Conservation (phyloP, 2,797 vertebrate species). For the Rallus crepitans region DNA sequence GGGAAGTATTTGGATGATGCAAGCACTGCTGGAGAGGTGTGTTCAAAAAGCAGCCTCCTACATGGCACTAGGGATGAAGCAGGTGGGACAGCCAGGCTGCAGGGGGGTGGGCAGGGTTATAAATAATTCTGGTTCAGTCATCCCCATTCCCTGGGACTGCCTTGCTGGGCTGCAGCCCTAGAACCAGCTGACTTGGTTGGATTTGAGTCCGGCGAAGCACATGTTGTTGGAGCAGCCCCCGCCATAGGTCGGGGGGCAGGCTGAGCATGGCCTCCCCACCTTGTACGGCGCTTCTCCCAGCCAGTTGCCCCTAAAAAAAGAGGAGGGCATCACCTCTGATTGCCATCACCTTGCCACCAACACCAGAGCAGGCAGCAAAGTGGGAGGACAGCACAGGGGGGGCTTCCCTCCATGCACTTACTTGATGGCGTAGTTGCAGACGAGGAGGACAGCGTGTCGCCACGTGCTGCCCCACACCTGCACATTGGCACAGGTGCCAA, state of each 20-base stretch:
- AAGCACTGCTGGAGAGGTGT: neutral
- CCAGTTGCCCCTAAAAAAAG: slow-evolving; percentile 89
- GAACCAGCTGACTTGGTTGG: slow-evolving; percentile 78
- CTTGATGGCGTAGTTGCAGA: slow-evolving; percentile 95
- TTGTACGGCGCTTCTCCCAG: slow-evolving; percentile 89
- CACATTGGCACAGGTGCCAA: slow-evolving; percentile 85
- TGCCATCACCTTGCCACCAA: fast-evolving
- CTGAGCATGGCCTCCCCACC: slow-evolving; percentile 85
- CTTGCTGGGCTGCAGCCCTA: neutral
- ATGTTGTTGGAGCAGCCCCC: slow-evolving; percentile 87
- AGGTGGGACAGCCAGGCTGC: neutral
- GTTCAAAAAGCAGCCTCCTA: slow-evolving; percentile 19
- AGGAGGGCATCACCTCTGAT: neutral
- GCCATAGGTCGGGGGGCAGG: slow-evolving; percentile 86
- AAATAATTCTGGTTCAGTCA: slow-evolving; percentile 23
- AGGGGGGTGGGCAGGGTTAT: neutral
- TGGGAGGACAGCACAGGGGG: fast-evolving
- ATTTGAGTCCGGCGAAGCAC: slow-evolving; percentile 81
- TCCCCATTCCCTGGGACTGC: neutral
- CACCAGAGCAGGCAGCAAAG: fast-evolving
- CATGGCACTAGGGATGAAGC: neutral
- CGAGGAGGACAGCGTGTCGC: slow-evolving; percentile 83
- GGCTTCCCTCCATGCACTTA: slow-evolving; percentile 64
- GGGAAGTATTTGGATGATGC: neutral
- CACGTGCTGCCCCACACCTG: slow-evolving; percentile 85